Evolutionary conservation across 2,797 vertebrate species (phyloP).

Genomic region (Myripristis murdjan): DNA sequence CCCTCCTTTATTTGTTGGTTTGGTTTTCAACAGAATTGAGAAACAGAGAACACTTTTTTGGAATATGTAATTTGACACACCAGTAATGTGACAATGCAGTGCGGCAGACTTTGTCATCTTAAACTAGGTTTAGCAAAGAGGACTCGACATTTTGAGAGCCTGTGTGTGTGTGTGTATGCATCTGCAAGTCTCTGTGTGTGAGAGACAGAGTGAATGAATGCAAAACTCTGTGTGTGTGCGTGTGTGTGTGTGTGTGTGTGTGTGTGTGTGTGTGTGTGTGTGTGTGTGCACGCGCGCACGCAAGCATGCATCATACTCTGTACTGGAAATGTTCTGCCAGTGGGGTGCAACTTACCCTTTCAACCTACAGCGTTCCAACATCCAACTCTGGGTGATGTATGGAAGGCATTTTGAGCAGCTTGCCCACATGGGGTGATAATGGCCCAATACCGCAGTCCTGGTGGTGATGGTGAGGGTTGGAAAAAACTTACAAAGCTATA

Average conservation of each 20-base stretch:
- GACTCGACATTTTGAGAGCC: too few relatives aligned
- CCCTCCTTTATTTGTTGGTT: not conserved
- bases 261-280: not conserved
- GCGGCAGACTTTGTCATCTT: too few relatives aligned
- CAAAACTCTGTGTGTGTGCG: not conserved
- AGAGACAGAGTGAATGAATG: too few relatives aligned
- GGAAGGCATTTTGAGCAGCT: slow-evolving; percentile 30
- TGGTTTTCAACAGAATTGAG: too few relatives aligned
- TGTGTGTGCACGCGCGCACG: not conserved
- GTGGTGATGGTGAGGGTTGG: not conserved
- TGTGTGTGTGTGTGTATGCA: too few relatives aligned
- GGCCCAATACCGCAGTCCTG: slow-evolving; percentile 2
- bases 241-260: too few relatives aligned
- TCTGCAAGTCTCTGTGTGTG: too few relatives aligned
- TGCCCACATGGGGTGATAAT: slow-evolving; percentile 40
- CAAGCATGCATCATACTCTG: not conserved
- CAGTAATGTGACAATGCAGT: too few relatives aligned
- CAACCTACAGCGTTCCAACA: slow-evolving; percentile 2
- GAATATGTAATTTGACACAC: too few relatives aligned
- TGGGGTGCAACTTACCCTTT: slow-evolving; percentile 12
- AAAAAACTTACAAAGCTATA: not conserved
- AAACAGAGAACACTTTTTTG: too few relatives aligned
- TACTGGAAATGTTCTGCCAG: not conserved
- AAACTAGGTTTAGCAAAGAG: too few relatives aligned
- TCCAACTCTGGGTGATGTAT: slow-evolving; percentile 32